A percentile compares a stretch with the other conserved stretches of the same genome.
Conservation (phyloP, 1,140 invertebrate genomes). For the Megathymus violae region DNA sequence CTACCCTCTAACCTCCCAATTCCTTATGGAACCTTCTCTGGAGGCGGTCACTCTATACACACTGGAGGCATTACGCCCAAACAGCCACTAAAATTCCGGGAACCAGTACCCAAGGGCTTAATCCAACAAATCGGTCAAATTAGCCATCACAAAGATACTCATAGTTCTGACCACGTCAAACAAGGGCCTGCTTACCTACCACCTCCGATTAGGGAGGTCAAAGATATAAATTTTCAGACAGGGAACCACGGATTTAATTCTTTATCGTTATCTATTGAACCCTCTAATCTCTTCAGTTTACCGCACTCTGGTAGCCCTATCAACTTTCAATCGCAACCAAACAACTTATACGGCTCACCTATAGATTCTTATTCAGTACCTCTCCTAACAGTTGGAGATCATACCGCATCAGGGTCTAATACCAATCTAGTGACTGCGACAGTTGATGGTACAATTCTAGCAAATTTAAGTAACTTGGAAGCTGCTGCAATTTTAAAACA, state of each 20-base stretch:
- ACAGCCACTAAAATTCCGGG: conserved; percentile 87
- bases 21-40: conserved; percentile 74
- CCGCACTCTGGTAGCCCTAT: conserved; percentile 72
- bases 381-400: conserved; percentile 75
- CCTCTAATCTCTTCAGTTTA: conserved; percentile 79
- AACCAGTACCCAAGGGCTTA: conserved; percentile 87
- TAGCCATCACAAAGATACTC: conserved; percentile 83
- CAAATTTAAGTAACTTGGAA: conserved; percentile 72
- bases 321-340: conserved; percentile 67
- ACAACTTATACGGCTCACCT: conserved; percentile 73
- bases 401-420: conserved; percentile 74
- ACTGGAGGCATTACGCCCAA: conserved; percentile 80
- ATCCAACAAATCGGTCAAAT: conserved; percentile 86
- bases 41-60: conserved; percentile 72
- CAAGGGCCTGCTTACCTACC: conserved; percentile 85
- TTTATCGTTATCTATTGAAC: conserved; percentile 73
- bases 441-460: conserved; percentile 72
- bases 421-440: conserved; percentile 70
- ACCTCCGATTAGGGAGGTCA: conserved; percentile 85
- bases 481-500: conserved; percentile 81
- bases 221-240: conserved; percentile 59
- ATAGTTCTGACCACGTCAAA: conserved; percentile 72
- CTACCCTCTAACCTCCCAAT: conserved; percentile 73
- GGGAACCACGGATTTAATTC: conserved; percentile 52
- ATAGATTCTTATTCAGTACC: conserved; percentile 83